Evolutionary conservation across 2,113 vertebrate genomes (phyloP).

Genomic region (Daboia siamensis): DNA sequence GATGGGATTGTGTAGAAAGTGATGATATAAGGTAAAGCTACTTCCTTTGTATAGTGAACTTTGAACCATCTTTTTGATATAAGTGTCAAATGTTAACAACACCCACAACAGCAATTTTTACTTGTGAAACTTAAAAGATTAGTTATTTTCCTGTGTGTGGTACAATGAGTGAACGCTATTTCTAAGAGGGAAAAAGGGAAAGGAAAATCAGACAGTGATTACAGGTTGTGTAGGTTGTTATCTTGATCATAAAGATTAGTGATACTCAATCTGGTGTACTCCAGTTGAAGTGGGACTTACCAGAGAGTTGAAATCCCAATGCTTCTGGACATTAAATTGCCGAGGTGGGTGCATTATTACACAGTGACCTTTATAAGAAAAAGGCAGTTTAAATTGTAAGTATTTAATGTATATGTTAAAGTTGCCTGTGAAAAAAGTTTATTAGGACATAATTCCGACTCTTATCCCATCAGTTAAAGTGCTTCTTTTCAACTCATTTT

Average conservation of each 20-base stretch:
- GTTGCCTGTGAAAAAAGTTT: conserved; percentile 19
- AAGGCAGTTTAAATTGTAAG: not conserved
- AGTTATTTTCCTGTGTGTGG: not conserved
- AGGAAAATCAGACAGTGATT: not conserved
- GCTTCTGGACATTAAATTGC: not conserved
- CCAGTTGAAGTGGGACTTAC: not conserved
- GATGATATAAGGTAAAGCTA: not conserved
- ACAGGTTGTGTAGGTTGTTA: not conserved
- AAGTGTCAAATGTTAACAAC: not conserved
- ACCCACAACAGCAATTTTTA: not conserved
- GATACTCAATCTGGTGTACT: not conserved
- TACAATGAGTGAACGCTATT: not conserved
- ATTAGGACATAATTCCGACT: not conserved
- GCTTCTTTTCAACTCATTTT: not conserved
- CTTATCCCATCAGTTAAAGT: not conserved
- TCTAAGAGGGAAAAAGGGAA: not conserved
- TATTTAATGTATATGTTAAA: conserved; percentile 1
- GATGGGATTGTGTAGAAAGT: not conserved
- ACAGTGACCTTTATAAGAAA: not conserved
- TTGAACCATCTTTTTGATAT: not conserved
- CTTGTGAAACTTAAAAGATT: not conserved
- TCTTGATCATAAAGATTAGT: not conserved
- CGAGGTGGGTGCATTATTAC: not conserved
- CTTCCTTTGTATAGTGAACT: not conserved
- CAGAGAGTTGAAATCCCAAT: not conserved